These are phyloP conservation scores for Corythaixoides concolor DNA, from an alignment of 2,113 vertebrate species.

Conservation along the genomic window DNA sequence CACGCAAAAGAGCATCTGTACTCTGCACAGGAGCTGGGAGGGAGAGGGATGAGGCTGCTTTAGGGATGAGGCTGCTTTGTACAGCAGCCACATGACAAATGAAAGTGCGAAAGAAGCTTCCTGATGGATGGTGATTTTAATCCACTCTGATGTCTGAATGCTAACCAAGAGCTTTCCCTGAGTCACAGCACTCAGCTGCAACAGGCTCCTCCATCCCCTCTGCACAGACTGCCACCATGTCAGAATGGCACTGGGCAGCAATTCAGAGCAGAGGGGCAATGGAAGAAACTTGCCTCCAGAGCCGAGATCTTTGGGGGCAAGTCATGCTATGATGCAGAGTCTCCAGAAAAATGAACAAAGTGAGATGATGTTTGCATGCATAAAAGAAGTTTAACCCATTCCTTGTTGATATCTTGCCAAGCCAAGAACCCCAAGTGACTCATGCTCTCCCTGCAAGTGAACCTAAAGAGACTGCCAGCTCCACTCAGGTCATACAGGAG, in stretches of 20 bases:
- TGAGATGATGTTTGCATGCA: neutral
- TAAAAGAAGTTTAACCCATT: neutral
- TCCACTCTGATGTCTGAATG: neutral
- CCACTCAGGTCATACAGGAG: neutral
- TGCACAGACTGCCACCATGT: neutral
- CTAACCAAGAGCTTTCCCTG: neutral
- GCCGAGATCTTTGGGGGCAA: neutral
- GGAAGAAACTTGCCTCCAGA: neutral
- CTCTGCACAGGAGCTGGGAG: neutral
- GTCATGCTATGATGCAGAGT: fast-evolving
- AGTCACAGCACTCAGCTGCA: neutral
- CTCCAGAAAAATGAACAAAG: neutral
- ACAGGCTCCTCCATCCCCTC: neutral
- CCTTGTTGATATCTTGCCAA: neutral
- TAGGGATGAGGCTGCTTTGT: neutral
- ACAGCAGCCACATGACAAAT: neutral
- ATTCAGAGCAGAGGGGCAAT: neutral
- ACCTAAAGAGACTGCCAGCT: neutral
- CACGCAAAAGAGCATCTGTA: neutral
- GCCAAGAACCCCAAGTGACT: neutral
- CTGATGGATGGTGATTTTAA: neutral
- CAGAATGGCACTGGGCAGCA: neutral
- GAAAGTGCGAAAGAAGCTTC: neutral
- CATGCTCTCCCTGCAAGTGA: neutral
- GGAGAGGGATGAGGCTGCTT: neutral